Evolutionary conservation across 1,140 invertebrate genomes (phyloP).

Genomic region (Rhyacophila brunnea): DNA sequence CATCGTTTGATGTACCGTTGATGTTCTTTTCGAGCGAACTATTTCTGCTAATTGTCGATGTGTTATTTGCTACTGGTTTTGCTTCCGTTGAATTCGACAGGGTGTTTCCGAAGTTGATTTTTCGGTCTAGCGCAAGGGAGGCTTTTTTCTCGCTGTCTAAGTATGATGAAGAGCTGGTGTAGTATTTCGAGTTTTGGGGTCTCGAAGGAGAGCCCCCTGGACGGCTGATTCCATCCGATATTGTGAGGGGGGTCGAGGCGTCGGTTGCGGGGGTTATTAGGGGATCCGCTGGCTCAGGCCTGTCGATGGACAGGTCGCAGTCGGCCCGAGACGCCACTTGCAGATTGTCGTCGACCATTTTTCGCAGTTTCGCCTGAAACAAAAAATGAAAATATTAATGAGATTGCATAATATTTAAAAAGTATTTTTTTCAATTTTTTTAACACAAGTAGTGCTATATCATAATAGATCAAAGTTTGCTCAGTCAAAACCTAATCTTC

Average conservation of each 20-base stretch:
- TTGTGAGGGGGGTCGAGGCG: conserved; percentile 43
- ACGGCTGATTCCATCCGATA: conserved; percentile 46
- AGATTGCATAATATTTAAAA: conserved; percentile 11
- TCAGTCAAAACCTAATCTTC: too few species aligned
- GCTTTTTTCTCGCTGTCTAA: conserved; percentile 32
- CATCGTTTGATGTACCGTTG: conserved; percentile 19
- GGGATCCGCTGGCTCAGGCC: conserved; percentile 52
- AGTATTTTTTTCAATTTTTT: not conserved
- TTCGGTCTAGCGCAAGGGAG: conserved; percentile 29
- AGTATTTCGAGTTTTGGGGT: conserved; percentile 40
- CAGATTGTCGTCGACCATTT: conserved; percentile 56
- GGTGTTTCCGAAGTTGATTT: conserved; percentile 43
- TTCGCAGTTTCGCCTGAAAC: conserved; percentile 53
- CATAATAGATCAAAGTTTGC: not conserved
- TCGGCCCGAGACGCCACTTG: conserved; percentile 48
- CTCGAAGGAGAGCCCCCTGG: conserved; percentile 50
- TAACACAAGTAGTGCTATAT: not conserved
- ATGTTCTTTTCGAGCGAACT: conserved; percentile 20
- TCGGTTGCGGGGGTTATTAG: conserved; percentile 52
- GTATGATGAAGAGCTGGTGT: conserved; percentile 26
- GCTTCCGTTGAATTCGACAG: conserved; percentile 20
- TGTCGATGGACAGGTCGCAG: conserved; percentile 39
- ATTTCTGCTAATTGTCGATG: conserved; percentile 13
- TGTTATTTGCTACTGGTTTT: conserved; percentile 2
- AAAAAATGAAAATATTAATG: conserved; percentile 13